Percentiles rank a stretch among this genome's conserved stretches.
phyloP scores from a whole-genome alignment of 2,113 vertebrate genomes.

The Coptodon rendalli region DNA sequence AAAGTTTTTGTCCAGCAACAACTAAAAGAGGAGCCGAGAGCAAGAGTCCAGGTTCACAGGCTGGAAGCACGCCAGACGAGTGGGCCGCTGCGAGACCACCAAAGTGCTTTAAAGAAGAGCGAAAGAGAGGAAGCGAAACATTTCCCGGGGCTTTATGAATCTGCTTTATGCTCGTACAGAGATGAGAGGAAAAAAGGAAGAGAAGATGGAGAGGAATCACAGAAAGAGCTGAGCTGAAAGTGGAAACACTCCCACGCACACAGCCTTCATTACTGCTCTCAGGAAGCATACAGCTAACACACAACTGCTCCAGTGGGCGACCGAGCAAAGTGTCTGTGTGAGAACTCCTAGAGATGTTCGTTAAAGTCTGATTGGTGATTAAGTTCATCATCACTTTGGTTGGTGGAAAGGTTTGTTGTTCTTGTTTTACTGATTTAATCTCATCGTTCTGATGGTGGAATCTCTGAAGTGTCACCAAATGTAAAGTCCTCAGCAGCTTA shows the following conservation, averaged over 20 bases:
- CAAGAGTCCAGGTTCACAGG: neutral
- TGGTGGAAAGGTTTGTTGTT: neutral
- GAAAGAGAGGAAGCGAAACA: neutral
- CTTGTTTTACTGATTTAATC: neutral
- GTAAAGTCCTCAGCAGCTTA: neutral
- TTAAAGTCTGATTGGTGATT: neutral
- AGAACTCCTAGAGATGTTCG: neutral
- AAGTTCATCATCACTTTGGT: accelerated
- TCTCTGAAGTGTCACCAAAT: neutral
- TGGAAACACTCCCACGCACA: neutral
- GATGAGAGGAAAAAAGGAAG: neutral
- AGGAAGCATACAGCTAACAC: neutral
- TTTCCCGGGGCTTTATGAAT: neutral
- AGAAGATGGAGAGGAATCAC: neutral
- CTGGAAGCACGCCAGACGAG: neutral
- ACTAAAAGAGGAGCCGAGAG: neutral
- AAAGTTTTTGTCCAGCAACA: neutral
- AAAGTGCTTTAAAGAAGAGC: neutral
- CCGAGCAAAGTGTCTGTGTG: neutral
- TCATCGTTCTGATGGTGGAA: neutral
- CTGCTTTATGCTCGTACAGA: neutral
- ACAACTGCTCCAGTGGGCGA: neutral
- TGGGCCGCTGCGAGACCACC: neutral
- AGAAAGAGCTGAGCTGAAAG: neutral
- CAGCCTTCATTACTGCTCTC: neutral